Evolutionary conservation across 2,888 invertebrate genomes (phyloP).

Genomic region (Mythimna pallens): DNA sequence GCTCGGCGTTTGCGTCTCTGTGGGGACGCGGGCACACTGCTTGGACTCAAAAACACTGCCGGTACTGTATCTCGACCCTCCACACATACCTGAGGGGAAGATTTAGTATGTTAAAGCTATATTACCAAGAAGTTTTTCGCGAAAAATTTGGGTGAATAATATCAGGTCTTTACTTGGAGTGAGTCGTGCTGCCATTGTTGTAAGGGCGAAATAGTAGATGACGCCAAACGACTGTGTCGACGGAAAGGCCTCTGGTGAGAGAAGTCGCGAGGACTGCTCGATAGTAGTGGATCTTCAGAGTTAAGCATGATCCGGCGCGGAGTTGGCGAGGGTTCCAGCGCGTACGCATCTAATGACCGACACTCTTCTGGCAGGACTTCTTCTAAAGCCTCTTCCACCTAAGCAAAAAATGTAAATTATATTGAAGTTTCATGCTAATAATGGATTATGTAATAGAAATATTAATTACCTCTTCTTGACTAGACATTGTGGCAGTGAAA

Average conservation of each 20-base stretch:
- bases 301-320: constrained; percentile 97
- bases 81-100: constrained; percentile 81
- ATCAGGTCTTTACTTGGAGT: constrained; percentile 77
- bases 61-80: constrained; percentile 93
- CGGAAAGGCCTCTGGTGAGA: constrained; percentile 83
- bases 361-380: constrained; percentile 96
- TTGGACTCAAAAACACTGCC: constrained; percentile 95
- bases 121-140: not conserved
- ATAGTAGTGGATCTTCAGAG: constrained; percentile 95
- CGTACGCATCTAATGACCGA: constrained; percentile 91
- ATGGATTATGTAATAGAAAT: constrained; percentile 24
- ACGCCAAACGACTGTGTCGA: constrained; percentile 77
- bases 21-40: constrained; percentile 93
- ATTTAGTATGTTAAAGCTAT: not conserved
- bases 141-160: not conserved
- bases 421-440: constrained; percentile 11
- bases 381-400: constrained; percentile 95
- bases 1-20: constrained; percentile 92
- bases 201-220: constrained; percentile 75
- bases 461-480: constrained; percentile 92
- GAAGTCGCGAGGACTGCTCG: constrained; percentile 96
- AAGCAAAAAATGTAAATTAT: constrained; percentile 49
- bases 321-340: constrained; percentile 92
- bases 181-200: constrained; percentile 86
- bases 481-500: constrained; percentile 96